These are phyloP conservation scores for Nematolebias whitei DNA, from an alignment of 2,113 vertebrate species.

Conservation along the genomic window DNA sequence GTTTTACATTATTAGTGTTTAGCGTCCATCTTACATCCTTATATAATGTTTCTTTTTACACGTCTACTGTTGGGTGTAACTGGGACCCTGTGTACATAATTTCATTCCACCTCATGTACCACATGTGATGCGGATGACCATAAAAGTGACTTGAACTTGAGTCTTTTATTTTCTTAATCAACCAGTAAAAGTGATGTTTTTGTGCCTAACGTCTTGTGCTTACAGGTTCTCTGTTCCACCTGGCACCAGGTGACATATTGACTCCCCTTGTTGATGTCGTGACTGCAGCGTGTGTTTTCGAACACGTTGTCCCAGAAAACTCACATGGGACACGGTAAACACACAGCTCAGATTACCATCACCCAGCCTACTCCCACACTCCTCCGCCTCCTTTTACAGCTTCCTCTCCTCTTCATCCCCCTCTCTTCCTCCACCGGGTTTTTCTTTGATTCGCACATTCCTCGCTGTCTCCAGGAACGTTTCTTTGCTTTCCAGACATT, in stretches of 20 bases:
- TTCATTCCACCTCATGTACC: too few relatives aligned
- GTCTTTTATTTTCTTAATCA: not conserved
- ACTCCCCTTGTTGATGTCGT: slow-evolving; percentile 11
- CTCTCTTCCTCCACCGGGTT: not conserved
- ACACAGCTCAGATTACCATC: slow-evolving; percentile 70
- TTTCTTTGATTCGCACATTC: slow-evolving; percentile 50
- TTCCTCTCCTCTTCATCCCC: not conserved
- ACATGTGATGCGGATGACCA: too few relatives aligned
- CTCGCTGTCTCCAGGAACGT: slow-evolving; percentile 26
- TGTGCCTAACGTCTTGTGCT: not conserved
- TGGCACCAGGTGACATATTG: too few relatives aligned
- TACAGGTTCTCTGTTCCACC: not conserved
- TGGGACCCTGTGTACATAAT: too few relatives aligned
- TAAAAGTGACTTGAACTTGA: too few relatives aligned
- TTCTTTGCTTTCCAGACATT: slow-evolving; percentile 5
- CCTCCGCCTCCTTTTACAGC: slow-evolving; percentile 10
- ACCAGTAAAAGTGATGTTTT: not conserved
- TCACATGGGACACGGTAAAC: slow-evolving; percentile 73
- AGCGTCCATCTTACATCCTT: too few relatives aligned
- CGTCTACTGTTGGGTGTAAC: too few relatives aligned
- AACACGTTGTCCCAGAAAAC: slow-evolving; percentile 67
- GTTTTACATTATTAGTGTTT: too few relatives aligned
- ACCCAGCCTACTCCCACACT: slow-evolving; percentile 12
- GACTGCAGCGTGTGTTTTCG: slow-evolving; percentile 30
- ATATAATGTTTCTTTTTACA: too few relatives aligned